A percentile compares a stretch with the other conserved stretches of the same genome.
phyloP scores from a whole-genome alignment of 2,113 vertebrate genomes.

The Anthoscopus minutus region DNA sequence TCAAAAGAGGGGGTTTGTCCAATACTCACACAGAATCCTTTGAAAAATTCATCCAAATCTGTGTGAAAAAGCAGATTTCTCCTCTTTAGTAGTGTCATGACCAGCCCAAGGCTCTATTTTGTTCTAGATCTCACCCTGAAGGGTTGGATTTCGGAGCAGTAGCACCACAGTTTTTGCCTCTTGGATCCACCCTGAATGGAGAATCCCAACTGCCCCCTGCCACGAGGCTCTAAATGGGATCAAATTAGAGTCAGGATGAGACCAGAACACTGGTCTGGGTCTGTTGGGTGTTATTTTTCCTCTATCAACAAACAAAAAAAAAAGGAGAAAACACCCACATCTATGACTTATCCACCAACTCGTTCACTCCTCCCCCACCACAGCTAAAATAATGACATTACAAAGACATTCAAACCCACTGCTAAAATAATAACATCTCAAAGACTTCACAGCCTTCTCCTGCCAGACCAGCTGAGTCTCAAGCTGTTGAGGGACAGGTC shows the following conservation, averaged over 20 bases:
- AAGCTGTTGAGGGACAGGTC: not conserved
- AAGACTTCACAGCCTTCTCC: not conserved
- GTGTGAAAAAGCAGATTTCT: not conserved
- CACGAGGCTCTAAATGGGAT: rapidly evolving
- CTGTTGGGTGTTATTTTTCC: not conserved
- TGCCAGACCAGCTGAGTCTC: not conserved
- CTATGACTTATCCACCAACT: not conserved
- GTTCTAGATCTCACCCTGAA: not conserved
- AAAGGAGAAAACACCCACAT: not conserved
- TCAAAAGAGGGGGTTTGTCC: not conserved
- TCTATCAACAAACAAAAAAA: not conserved
- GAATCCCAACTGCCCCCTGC: not conserved
- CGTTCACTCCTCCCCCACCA: not conserved
- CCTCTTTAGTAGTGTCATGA: not conserved
- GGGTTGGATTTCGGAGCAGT: not conserved
- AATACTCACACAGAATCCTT: not conserved
- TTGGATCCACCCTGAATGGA: not conserved
- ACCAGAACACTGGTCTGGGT: not conserved
- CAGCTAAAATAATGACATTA: not conserved
- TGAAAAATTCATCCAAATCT: not conserved
- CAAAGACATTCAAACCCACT: not conserved
- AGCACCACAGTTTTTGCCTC: not conserved
- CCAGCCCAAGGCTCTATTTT: not conserved
- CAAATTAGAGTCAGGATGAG: not conserved
- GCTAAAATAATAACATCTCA: not conserved